Base-by-base conservation (phyloP, 2,113 vertebrate genomes). In the Chaenogobius annularis region DNA sequence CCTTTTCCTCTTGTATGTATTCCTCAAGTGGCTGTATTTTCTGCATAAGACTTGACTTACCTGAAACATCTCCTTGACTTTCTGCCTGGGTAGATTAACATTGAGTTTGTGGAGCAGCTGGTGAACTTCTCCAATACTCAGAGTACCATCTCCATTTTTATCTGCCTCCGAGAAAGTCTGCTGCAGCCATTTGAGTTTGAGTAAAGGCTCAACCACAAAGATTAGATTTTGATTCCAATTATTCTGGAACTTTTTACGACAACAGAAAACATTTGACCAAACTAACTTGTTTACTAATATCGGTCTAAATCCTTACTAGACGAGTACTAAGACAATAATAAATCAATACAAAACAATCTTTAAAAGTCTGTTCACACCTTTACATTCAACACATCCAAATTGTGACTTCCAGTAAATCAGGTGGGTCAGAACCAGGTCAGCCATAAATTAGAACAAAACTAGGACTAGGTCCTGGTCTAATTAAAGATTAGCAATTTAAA, bases 161-260 rank as follows among this genome's bases (percentile, higher is more conserved):
- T 99, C 97, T 0, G 97, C 97, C 73, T 99, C 97, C 0, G 96
- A 95, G 52, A 99, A 99, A 0, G 97, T 98, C 94, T 98, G 97
- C 89, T 96, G 96, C 91, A 99, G 92, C 97, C 97, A 99, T 75
- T 89, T 99, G 80, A 86, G 47, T 69, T 70, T 80, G 82, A 92
- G 95, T 94, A 94, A 95, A 96, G 94, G 92, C 52, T 35, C 79
- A 78, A 71, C 64, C 31, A 74, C 43, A 43, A 31, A 10, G 35
- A 35, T 63, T 7, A 72, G 1, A 46, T 46, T 56, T 56, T 1
- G 10, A 23, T 26, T 58, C 11, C 55, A 3, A 2, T 56, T 22
- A 56, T 55, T 22, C 5, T 13, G 11, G 9, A 14, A 58, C 10
- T 12, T 3, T 54, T 58, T 6, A 58, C 22, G 11, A 23, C 20